Base-by-base conservation (phyloP, 92 coral and sea anemone genomes). In the Chrysogorgia sp. region DNA sequence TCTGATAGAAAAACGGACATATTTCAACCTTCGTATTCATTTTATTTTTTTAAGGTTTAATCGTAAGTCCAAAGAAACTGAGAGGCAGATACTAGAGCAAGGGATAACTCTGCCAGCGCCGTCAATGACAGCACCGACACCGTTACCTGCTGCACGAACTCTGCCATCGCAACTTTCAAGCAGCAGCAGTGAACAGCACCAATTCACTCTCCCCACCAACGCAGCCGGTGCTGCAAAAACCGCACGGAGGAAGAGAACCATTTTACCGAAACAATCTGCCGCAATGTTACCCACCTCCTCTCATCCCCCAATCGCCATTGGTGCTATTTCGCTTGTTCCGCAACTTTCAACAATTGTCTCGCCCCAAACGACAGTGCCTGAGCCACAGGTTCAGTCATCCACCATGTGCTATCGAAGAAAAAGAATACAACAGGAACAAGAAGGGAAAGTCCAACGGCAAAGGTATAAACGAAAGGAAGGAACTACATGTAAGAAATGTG, bases 21-120 rank as follows among this genome's bases (percentile, higher is more conserved):
- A 4, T 37, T 5, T 37, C 43, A 37, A 4, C 6, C 5, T 4
- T 4, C 12, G 43, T 37, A 5, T 37, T 4, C 5, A 37, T 37
- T 37, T 37, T 37, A 5, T 37, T 12, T 4, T 37, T 17, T 34
- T 6, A 34, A 19, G 40, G 74, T 53, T 67, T 35, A 53, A 49
- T 66, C 74, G 79, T 70, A 37, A 66, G 76, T 60, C n/a, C n/a
- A 87, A 83, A 29, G 40, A 58, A 28, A 72, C 49, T 40, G 91
- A 87, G 53, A 10, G 61, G 40, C 71, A 79, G 17, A 58, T 75
- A 21, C 78, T 87, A 10, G 3, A 56, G 57, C 88, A 83, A 52
- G 88, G 91, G 15, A 66, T 83, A 34, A 67, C n/a, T 48, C 82
- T 82, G 15, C 81, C 79, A 21, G 24, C 83, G 19, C 87, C 71